Evolutionary conservation across 2,888 invertebrate species (phyloP).

Genomic region (Colostygia pectinataria): DNA sequence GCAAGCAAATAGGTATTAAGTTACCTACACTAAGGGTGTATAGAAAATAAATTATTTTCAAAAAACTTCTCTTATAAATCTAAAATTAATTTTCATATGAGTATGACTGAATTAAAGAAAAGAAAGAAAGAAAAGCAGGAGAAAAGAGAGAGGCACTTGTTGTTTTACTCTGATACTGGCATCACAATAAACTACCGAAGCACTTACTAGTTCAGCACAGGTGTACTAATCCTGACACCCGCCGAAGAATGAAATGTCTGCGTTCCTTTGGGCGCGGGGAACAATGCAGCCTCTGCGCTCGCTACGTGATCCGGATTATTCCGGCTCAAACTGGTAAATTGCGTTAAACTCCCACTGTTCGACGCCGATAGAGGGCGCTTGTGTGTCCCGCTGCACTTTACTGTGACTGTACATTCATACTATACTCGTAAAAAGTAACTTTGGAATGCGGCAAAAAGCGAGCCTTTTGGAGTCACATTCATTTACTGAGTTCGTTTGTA

Average conservation of each 20-base stretch:
- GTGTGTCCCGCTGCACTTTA: conserved; percentile 40
- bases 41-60: too few species aligned
- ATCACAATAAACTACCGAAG: neutral
- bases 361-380: conserved; percentile 49
- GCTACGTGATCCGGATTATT: conserved; percentile 38
- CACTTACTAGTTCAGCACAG: conserved; percentile 7
- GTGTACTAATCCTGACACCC: conserved; percentile 7
- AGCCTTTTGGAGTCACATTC: too few species aligned
- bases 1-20: too few species aligned
- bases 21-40: too few species aligned
- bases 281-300: conserved; percentile 38
- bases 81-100: too few species aligned
- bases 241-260: conserved; percentile 25
- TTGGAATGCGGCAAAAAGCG: conserved; percentile 1
- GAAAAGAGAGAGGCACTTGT: too few species aligned
- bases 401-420: conserved; percentile 32
- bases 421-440: neutral
- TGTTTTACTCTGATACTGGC: neutral
- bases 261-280: conserved; percentile 30
- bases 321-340: conserved; percentile 56
- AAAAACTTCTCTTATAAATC: too few species aligned
- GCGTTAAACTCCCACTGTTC: conserved; percentile 51
- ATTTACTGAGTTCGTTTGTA: too few species aligned
- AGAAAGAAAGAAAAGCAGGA: too few species aligned
- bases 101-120: too few species aligned